These are phyloP conservation scores for Galerucella nymphaeae DNA, from an alignment of 2,888 invertebrate species.

Conservation along the genomic window DNA sequence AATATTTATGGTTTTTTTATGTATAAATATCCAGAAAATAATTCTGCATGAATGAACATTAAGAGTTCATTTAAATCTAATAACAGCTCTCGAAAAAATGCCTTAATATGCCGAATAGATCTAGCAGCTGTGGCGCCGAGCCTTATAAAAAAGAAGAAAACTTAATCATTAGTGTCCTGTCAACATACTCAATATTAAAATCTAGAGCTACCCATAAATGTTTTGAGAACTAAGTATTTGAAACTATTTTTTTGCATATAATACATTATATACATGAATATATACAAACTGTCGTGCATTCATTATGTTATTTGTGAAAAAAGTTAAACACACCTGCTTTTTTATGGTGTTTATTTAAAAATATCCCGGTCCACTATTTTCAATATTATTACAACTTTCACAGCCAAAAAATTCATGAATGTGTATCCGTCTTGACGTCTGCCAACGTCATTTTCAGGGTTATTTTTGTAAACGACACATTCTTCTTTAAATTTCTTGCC, in stretches of 20 bases:
- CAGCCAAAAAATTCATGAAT: constrained; percentile 20
- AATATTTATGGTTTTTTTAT: background rate
- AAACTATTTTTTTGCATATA: background rate
- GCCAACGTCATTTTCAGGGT: constrained; percentile 8
- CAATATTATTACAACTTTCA: constrained; percentile 13
- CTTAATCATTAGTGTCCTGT: background rate
- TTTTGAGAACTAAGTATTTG: background rate
- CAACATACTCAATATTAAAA: background rate
- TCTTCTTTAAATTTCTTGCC: constrained; percentile 8
- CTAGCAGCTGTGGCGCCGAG: too few relatives aligned
- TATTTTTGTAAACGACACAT: constrained; percentile 16
- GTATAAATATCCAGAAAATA: background rate
- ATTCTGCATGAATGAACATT: background rate
- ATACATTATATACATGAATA: background rate
- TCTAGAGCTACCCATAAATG: background rate
- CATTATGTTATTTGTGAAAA: background rate
- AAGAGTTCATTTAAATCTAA: background rate
- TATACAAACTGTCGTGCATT: background rate
- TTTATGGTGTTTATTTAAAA: constrained; percentile 18
- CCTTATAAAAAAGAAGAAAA: too few relatives aligned
- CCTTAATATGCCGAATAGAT: too few relatives aligned
- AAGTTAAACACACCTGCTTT: constrained; percentile 11
- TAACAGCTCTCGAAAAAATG: too few relatives aligned
- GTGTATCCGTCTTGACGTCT: constrained; percentile 12
- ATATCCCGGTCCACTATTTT: constrained; percentile 9